A percentile compares a stretch with the other conserved stretches of the same genome.
Conservation (phyloP, 2,888 invertebrate species). For the Trachelus troglodyta region DNA sequence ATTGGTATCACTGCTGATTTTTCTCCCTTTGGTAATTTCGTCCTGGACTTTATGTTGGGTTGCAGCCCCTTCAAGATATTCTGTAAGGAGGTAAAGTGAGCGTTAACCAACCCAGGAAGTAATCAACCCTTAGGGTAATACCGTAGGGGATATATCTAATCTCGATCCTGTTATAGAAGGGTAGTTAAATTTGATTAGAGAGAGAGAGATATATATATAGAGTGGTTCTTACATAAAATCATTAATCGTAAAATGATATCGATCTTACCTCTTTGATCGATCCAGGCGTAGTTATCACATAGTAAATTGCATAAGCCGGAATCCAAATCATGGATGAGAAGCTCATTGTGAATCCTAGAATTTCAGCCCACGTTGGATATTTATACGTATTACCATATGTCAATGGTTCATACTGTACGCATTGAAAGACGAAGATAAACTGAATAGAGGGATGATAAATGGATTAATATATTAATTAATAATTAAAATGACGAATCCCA, state of each 20-base stretch:
- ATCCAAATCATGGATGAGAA: slow-evolving; percentile 76
- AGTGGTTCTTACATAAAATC: not conserved
- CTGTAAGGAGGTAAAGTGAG: slow-evolving; percentile 52
- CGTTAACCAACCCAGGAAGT: slow-evolving; percentile 7
- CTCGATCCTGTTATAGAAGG: not conserved
- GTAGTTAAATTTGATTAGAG: not conserved
- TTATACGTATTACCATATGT: slow-evolving; percentile 70
- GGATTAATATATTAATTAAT: not conserved
- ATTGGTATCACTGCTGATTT: slow-evolving; percentile 67
- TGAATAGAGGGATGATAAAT: slow-evolving; percentile 54
- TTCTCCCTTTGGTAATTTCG: slow-evolving; percentile 65
- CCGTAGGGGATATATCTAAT: not conserved
- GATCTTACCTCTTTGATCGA: slow-evolving; percentile 68
- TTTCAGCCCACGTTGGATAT: slow-evolving; percentile 74
- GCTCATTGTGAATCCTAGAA: slow-evolving; percentile 72
- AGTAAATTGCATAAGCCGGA: slow-evolving; percentile 73
- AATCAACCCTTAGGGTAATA: not conserved
- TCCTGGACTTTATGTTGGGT: slow-evolving; percentile 66
- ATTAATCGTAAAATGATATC: slow-evolving; percentile 4
- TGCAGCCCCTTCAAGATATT: slow-evolving; percentile 67
- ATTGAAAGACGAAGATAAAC: slow-evolving; percentile 74
- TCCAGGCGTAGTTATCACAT: slow-evolving; percentile 68
- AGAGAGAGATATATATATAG: no score
- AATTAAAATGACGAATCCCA: not conserved
- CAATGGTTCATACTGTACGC: slow-evolving; percentile 71